Conservation (phyloP, 1,140 invertebrate species). For the Drosophila kohkoa region DNA sequence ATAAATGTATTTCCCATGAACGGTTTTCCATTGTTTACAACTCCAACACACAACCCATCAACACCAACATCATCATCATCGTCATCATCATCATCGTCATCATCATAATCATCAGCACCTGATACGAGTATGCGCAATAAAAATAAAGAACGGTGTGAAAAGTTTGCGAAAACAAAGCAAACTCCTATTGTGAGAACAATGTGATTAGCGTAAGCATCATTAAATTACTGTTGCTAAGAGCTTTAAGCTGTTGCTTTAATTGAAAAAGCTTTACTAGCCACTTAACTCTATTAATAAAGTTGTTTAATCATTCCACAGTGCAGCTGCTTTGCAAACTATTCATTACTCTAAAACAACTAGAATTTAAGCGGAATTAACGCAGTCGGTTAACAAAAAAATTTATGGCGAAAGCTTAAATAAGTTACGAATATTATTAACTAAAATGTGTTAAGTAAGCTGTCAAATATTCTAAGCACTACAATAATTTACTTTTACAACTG, state of each 20-base stretch:
- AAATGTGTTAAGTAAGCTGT: too few relatives aligned
- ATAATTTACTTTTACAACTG: too few relatives aligned
- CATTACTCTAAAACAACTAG: too few relatives aligned
- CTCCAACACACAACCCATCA: conserved; percentile 24
- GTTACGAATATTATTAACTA: too few relatives aligned
- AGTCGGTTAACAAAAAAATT: too few relatives aligned
- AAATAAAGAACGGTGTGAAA: conserved; percentile 65
- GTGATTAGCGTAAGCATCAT: conserved; percentile 39
- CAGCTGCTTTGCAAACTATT: too few relatives aligned
- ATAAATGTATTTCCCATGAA: conserved; percentile 66
- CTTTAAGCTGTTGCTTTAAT: conserved; percentile 15
- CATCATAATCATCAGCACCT: conserved; percentile 39
- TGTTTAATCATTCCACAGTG: not conserved
- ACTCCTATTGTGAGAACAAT: conserved; percentile 35
- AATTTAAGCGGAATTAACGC: too few relatives aligned
- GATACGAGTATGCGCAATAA: conserved; percentile 56
- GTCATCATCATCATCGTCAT: conserved; percentile 11
- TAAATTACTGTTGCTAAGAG: conserved; percentile 30
- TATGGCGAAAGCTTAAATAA: too few relatives aligned
- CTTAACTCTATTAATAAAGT: conserved; percentile 11
- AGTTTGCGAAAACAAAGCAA: conserved; percentile 47
- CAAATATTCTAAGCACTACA: too few relatives aligned
- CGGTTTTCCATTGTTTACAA: conserved; percentile 58
- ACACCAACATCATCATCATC: conserved; percentile 22
- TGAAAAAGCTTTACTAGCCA: conserved; percentile 3